Conservation (phyloP, 2,888 invertebrate species). For the Rapana venosa region DNA sequence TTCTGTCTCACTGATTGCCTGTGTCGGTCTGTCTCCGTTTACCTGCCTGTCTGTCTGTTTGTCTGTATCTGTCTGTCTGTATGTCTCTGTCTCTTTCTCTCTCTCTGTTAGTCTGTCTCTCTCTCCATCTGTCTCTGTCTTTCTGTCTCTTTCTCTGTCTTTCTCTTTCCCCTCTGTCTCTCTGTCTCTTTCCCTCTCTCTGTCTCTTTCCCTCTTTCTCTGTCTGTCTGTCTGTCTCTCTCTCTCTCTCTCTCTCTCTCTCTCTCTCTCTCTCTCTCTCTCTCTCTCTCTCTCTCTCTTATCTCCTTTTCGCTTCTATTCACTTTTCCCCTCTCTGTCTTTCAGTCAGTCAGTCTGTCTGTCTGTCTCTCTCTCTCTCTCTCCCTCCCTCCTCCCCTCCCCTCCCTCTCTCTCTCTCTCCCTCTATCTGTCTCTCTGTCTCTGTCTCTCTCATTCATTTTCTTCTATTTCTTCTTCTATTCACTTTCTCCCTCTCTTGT, state of each 20-base stretch:
- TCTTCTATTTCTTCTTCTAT: too few species aligned
- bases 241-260: constrained; percentile 24
- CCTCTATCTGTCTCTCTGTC: neutral
- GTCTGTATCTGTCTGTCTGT: neutral
- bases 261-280: constrained; percentile 33
- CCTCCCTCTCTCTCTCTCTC: constrained; percentile 2
- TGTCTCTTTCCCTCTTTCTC: neutral
- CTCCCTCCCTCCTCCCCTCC: neutral
- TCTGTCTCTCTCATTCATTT: too few species aligned
- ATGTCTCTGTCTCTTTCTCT: constrained; percentile 1
- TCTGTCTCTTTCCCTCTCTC: neutral
- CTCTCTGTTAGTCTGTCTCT: neutral
- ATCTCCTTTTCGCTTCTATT: neutral
- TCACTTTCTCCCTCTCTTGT: too few species aligned
- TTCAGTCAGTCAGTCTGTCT: neutral
- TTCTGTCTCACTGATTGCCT: too few species aligned
- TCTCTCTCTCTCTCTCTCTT: neutral
- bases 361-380: neutral
- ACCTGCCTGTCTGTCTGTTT: neutral
- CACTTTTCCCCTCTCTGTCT: neutral
- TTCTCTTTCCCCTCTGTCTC: neutral
- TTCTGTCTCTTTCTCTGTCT: neutral
- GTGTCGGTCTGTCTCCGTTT: neutral
- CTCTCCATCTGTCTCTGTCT: constrained; percentile 4
- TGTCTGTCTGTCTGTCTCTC: neutral